These are phyloP conservation scores for Nycticorax nycticorax DNA, from an alignment of 2,113 vertebrate species.

Conservation along the genomic window DNA sequence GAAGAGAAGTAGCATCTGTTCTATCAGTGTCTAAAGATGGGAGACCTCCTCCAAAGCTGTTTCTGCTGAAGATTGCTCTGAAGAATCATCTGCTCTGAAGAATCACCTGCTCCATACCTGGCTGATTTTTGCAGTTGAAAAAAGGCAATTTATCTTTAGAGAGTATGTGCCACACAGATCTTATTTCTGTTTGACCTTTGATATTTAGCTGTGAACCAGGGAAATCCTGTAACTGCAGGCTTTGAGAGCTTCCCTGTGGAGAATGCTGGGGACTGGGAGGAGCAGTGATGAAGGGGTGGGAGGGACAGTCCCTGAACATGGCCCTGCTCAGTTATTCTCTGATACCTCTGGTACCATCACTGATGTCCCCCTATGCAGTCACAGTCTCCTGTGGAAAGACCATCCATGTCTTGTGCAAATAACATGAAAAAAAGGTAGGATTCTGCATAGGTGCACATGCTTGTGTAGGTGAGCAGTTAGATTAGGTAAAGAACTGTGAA, in stretches of 20 bases:
- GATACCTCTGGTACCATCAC: neutral
- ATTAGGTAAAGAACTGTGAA: neutral
- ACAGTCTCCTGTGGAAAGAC: neutral
- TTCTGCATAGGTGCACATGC: fast-evolving
- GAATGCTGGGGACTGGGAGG: neutral
- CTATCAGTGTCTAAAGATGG: neutral
- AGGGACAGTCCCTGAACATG: neutral
- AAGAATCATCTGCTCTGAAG: neutral
- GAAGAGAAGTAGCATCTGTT: neutral
- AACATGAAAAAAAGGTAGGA: neutral
- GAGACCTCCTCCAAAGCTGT: neutral
- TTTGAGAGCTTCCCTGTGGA: neutral
- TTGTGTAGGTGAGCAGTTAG: neutral
- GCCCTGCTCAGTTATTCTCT: neutral
- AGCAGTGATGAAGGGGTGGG: neutral
- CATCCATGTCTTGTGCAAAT: neutral
- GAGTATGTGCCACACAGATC: neutral
- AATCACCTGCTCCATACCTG: neutral
- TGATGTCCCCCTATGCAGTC: fast-evolving
- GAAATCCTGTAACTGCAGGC: neutral
- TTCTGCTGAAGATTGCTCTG: neutral
- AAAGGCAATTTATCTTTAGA: neutral
- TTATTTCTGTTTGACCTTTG: neutral
- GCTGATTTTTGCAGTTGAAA: neutral
- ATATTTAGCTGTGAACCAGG: neutral